Percentiles rank a stretch among this genome's conserved stretches.
phyloP scores from a whole-genome alignment of 2,113 vertebrate species.

The Trematomus loennbergii region DNA sequence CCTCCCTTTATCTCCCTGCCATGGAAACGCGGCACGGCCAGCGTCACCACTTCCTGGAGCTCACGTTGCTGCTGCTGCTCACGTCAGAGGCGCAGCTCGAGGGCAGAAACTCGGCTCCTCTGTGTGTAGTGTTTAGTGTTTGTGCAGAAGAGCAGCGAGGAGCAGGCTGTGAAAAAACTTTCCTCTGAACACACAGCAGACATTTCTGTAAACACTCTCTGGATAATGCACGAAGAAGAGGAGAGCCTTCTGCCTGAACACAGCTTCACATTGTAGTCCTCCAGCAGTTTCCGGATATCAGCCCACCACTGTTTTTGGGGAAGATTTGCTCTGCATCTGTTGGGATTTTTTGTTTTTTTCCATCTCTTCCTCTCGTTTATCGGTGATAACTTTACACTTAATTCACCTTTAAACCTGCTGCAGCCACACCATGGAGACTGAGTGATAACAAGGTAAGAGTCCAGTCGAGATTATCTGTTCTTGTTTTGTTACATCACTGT shows the following conservation, averaged over 20 bases:
- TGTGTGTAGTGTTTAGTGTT: conserved; percentile 26
- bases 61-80: conserved; percentile 76
- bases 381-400: conserved; percentile 23
- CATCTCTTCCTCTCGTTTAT: conserved; percentile 15
- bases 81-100: conserved; percentile 79
- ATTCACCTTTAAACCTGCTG: conserved; percentile 30
- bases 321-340: conserved; percentile 55
- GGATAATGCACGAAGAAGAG: conserved; percentile 67
- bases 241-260: conserved; percentile 18
- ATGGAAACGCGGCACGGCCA: conserved; percentile 54
- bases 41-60: conserved; percentile 82
- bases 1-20: conserved; percentile 13
- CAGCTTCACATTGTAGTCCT: conserved; percentile 47
- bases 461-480: not conserved
- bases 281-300: conserved; percentile 79
- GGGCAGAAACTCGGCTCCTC: conserved; percentile 57
- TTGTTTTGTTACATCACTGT: conserved; percentile 9
- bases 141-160: conserved; percentile 54
- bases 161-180: conserved; percentile 75
- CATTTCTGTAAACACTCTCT: conserved; percentile 15
- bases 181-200: conserved; percentile 47
- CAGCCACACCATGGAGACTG: conserved; percentile 71
- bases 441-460: conserved; percentile 80
- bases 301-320: conserved; percentile 49
- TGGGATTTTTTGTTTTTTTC: conserved; percentile 56